Base-by-base conservation (phyloP, 2,113 vertebrate species). In the Lota lota region DNA sequence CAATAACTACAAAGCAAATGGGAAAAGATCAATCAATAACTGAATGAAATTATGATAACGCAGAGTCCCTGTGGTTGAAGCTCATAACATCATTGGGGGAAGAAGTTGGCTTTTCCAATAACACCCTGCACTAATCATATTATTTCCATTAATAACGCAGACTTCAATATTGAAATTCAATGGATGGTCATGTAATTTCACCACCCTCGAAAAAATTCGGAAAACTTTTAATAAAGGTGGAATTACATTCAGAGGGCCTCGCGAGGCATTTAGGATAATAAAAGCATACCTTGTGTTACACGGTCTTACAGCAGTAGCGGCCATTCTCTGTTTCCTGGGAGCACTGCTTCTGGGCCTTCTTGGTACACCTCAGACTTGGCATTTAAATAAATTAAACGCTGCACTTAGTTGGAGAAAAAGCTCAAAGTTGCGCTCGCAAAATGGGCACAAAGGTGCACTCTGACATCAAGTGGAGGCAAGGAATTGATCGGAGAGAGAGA, bases 1-100 rank as follows among this genome's bases (percentile, higher is more conserved):
- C 57, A 71, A 77, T 57, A 60, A 73, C 67, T 58, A 54, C 24
- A 51, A 76, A 70, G 66, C 18, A 72, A 64, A 63, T 61, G 62
- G 64, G 28, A 75, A 78, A 74, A 67, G 33, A 76, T 68, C 68
- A 72, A 75, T 24, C 64, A 24, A 77, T 75, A 64, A 58, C 20
- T 22, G 22, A 40, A 72, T 74, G 33, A 8, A 69, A 61, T 76
- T 63, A 60, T 60, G 18, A 3, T 33, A 22, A 68, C 28, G 36
- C 4, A n/a, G 17, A 57, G 61, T 4, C 36, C 36, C 59, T 11
- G 59, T 28, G 20, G 50, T 28, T 19, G 12, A 40, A 63, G 18
- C 21, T 40, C 21, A 20, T 64, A 20, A 59, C 64, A 62, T 65
- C 47, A 58, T 16, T 67, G 15, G 2, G 65, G 20, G 33, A 63